Percentiles rank a stretch among this genome's conserved stretches.
Evolutionary conservation across 2,888 invertebrate genomes (phyloP).

Genomic region (Nymphalis urticae): DNA sequence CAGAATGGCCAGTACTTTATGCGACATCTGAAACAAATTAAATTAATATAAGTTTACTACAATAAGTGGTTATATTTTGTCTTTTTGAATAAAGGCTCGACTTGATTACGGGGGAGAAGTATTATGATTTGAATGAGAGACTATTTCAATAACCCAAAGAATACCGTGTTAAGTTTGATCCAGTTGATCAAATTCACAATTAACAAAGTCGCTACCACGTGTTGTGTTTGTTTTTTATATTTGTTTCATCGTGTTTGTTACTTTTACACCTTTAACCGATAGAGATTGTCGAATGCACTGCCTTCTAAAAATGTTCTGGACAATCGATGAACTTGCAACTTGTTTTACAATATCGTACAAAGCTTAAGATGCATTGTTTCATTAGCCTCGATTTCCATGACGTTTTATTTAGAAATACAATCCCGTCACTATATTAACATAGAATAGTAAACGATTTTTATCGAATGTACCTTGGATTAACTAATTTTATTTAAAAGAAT

Average conservation of each 20-base stretch:
- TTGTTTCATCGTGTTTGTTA: too few species aligned
- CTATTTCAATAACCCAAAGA: too few species aligned
- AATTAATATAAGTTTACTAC: background rate
- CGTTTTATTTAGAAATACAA: background rate
- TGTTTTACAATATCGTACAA: background rate
- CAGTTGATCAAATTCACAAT: too few species aligned
- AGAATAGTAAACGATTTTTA: conserved; percentile 22
- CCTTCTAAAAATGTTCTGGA: background rate
- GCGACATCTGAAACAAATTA: conserved; percentile 66
- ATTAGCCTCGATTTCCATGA: conserved; percentile 11
- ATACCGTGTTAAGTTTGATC: too few species aligned
- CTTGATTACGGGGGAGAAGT: too few species aligned
- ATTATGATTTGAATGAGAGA: too few species aligned
- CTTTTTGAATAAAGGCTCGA: too few species aligned
- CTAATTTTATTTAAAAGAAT: background rate
- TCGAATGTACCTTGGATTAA: conserved; percentile 1
- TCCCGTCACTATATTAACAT: conserved; percentile 32
- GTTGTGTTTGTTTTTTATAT: too few species aligned
- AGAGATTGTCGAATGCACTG: too few species aligned
- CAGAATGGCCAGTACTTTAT: conserved; percentile 58
- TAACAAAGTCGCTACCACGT: too few species aligned
- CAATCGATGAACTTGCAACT: background rate
- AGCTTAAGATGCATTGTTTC: conserved; percentile 18
- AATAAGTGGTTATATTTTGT: too few species aligned
- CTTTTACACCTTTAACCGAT: too few species aligned